Percentiles rank a stretch among this genome's conserved stretches.
phyloP scores from a whole-genome alignment of 2,113 vertebrate species.

The Zapus hudsonius region DNA sequence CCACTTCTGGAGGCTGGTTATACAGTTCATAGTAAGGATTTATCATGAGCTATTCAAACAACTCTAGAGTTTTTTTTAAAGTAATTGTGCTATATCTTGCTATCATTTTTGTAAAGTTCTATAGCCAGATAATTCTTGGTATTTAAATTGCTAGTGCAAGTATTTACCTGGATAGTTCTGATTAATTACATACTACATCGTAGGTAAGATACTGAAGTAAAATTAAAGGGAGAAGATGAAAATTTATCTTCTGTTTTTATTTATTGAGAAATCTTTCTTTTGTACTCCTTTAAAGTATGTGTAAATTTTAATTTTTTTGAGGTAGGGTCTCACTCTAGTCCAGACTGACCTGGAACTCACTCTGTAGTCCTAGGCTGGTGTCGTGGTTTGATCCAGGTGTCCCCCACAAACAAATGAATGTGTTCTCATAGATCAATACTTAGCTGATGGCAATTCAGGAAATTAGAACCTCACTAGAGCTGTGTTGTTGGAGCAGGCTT shows the following conservation, averaged over 20 bases:
- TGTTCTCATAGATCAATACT: no score
- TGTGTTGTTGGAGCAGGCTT: no score
- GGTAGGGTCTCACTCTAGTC: neutral
- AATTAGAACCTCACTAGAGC: no score
- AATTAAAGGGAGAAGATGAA: neutral
- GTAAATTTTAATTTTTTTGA: neutral
- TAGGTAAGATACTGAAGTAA: neutral
- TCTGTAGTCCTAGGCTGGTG: no score
- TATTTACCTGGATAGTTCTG: neutral
- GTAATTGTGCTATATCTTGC: conserved; percentile 16
- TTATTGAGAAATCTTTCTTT: conserved; percentile 4
- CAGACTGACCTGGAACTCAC: no score
- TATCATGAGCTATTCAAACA: neutral
- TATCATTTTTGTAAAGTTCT: neutral
- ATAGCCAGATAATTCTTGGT: neutral
- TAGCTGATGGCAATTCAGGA: no score
- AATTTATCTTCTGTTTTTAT: neutral
- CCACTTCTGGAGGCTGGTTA: neutral
- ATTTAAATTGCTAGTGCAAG: neutral
- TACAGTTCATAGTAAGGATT: neutral
- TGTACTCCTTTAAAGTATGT: neutral
- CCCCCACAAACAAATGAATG: no score
- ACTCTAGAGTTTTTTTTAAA: neutral
- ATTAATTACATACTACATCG: neutral
- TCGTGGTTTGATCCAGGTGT: no score